Evolutionary conservation across 92 coral and sea anemone genomes (phyloP).

Genomic region (Diadumene lineata): DNA sequence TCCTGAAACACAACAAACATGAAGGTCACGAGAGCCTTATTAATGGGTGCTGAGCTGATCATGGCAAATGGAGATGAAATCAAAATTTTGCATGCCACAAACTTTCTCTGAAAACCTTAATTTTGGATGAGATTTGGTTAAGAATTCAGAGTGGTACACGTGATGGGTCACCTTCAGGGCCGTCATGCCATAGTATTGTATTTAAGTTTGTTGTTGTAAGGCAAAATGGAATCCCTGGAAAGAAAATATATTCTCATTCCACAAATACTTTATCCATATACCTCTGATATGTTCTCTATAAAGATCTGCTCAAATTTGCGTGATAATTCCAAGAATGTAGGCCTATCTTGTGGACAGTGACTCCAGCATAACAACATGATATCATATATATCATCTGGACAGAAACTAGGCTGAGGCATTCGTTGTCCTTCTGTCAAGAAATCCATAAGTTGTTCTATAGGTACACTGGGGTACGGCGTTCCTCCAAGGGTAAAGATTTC

Average conservation of each 20-base stretch:
- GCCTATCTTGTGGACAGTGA: constrained; percentile 68
- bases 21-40: too few relatives aligned
- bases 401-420: constrained; percentile 72
- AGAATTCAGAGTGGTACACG: too few relatives aligned
- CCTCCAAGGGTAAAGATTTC: constrained; percentile 92
- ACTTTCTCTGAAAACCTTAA: too few relatives aligned
- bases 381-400: constrained; percentile 78
- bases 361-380: constrained; percentile 91
- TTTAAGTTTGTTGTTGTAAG: background rate
- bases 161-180: too few relatives aligned
- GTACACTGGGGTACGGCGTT: constrained; percentile 85
- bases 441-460: constrained; percentile 76
- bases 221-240: background rate
- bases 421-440: constrained; percentile 71
- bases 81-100: too few relatives aligned
- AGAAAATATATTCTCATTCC: background rate
- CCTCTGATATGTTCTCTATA: constrained; percentile 70
- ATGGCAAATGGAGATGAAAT: too few relatives aligned
- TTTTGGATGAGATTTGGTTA: too few relatives aligned
- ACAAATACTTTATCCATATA: background rate
- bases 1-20: background rate
- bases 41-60: too few relatives aligned
- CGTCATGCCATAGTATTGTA: too few relatives aligned
- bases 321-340: constrained; percentile 58
- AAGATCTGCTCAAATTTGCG: constrained; percentile 67